These are phyloP conservation scores for Machimus rusticus DNA, from an alignment of 2,888 invertebrate genomes.

Conservation along the genomic window DNA sequence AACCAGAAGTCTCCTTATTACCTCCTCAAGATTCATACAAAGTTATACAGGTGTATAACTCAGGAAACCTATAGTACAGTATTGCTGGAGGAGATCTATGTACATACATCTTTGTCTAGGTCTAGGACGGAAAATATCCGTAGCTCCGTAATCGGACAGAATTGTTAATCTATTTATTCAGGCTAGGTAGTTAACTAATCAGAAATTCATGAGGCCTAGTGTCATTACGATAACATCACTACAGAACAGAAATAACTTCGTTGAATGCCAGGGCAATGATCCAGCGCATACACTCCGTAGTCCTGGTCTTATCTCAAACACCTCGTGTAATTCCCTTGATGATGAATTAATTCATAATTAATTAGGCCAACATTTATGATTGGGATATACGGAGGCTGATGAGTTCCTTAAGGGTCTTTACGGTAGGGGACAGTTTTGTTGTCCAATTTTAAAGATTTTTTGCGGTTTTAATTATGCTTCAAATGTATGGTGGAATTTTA, in stretches of 20 bases:
- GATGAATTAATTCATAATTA: slow-evolving; percentile 11
- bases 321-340: not conserved
- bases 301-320: not conserved
- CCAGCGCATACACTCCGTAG: not conserved
- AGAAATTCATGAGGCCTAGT: not conserved
- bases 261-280: not conserved
- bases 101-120: too few relatives aligned
- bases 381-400: not conserved
- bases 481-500: too few relatives aligned
- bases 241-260: not conserved
- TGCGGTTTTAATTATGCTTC: too few relatives aligned
- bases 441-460: too few relatives aligned
- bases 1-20: not conserved
- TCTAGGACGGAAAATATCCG: not conserved
- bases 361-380: not conserved
- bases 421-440: not conserved
- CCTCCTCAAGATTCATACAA: not conserved
- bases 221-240: not conserved
- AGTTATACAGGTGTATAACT: not conserved
- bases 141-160: not conserved
- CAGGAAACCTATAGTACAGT: not conserved
- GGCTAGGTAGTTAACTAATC: not conserved
- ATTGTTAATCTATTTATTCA: not conserved
- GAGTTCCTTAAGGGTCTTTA: not conserved
- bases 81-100: not conserved